Conservation (phyloP, 1,140 invertebrate genomes). For the Berghia stephanieae region DNA sequence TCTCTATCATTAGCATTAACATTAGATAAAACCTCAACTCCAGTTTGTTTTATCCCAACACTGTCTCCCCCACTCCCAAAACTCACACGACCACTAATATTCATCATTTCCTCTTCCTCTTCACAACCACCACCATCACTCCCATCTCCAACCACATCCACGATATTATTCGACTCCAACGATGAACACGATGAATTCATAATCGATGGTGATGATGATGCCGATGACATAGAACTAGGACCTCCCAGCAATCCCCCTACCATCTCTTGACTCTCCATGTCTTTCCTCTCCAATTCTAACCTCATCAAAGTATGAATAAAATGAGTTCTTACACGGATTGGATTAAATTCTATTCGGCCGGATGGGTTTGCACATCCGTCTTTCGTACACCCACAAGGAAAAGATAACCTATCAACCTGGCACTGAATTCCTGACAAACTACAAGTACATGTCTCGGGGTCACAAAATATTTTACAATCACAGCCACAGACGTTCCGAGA, state of each 20-base stretch:
- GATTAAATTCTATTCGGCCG: constrained; percentile 96
- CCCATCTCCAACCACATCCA: constrained; percentile 24
- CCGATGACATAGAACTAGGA: neutral
- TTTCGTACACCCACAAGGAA: constrained; percentile 94
- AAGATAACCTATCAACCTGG: constrained; percentile 93
- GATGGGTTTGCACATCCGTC: constrained; percentile 93
- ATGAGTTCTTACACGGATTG: constrained; percentile 93
- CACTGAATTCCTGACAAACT: constrained; percentile 95
- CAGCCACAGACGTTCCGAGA: constrained; percentile 93
- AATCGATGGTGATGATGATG: neutral
- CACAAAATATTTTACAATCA: constrained; percentile 91
- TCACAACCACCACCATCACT: constrained; percentile 3
- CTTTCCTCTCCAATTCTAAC: constrained; percentile 88
- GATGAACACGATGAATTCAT: neutral
- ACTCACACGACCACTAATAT: too few relatives aligned
- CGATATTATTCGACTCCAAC: neutral
- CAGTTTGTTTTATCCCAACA: too few relatives aligned
- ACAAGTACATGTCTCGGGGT: constrained; percentile 94
- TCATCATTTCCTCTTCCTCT: constrained; percentile 18
- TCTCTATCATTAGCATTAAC: too few relatives aligned
- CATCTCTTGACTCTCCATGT: constrained; percentile 53
- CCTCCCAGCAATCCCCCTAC: neutral
- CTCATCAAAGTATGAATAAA: constrained; percentile 97
- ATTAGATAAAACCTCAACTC: too few relatives aligned
- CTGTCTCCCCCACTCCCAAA: too few relatives aligned